These are phyloP conservation scores for Manduca sexta DNA, from an alignment of 1,140 invertebrate genomes.

Conservation along the genomic window DNA sequence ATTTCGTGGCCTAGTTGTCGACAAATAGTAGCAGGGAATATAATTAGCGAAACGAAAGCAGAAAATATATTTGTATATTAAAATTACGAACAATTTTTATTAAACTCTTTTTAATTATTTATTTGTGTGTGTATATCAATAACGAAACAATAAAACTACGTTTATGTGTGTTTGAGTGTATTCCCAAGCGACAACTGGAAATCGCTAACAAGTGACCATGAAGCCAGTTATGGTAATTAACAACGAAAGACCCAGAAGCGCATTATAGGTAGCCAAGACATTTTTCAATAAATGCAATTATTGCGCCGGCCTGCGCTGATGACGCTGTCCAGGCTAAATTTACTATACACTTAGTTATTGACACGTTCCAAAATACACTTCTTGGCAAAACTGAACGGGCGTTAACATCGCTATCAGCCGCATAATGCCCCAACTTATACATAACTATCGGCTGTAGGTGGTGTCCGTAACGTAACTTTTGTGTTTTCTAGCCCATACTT, in stretches of 20 bases:
- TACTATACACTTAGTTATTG: conserved; percentile 67
- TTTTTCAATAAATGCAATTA: conserved; percentile 35
- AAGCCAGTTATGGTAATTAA: conserved; percentile 17
- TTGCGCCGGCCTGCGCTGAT: conserved; percentile 29
- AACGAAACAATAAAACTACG: too few relatives aligned
- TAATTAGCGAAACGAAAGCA: too few relatives aligned
- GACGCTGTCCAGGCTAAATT: conserved; percentile 50
- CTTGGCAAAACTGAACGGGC: conserved; percentile 67
- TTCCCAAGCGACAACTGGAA: not conserved
- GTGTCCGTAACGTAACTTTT: conserved; percentile 12
- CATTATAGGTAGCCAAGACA: conserved; percentile 19
- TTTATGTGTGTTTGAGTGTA: not conserved
- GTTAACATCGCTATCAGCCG: conserved; percentile 61
- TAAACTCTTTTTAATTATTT: too few relatives aligned
- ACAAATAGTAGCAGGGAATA: too few relatives aligned
- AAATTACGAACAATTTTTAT: too few relatives aligned
- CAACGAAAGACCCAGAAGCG: conserved; percentile 14
- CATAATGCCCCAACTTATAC: conserved; percentile 50
- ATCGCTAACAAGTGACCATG: conserved; percentile 13
- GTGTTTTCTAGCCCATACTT: too few relatives aligned
- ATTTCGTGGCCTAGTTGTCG: too few relatives aligned
- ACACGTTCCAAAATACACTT: conserved; percentile 68
- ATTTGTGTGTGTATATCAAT: too few relatives aligned
- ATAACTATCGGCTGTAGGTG: conserved; percentile 17
- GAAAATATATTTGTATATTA: too few relatives aligned